Percentiles rank a stretch among this genome's conserved stretches.
These are phyloP conservation scores for Recurvirostra avosetta DNA, from an alignment of 2,113 vertebrate species.

Conservation along the genomic window DNA sequence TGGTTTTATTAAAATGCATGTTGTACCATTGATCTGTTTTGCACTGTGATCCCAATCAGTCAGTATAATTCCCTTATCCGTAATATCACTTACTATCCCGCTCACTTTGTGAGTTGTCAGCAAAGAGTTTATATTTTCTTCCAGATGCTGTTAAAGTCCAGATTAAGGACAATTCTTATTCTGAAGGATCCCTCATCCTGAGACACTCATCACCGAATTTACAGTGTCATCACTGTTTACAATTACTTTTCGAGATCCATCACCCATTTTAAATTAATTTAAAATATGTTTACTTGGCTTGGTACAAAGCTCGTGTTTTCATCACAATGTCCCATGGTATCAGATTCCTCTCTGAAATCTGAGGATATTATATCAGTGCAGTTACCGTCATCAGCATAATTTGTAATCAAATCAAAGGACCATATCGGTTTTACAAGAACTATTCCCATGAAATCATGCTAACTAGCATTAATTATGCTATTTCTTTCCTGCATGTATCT, in stretches of 20 bases:
- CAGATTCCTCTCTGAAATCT: conserved; percentile 32
- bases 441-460: conserved; percentile 57
- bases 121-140: conserved; percentile 7
- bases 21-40: not conserved
- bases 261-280: not conserved
- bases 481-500: conserved; percentile 39
- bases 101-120: not conserved
- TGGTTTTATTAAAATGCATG: conserved; percentile 21
- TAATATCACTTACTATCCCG: not conserved
- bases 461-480: conserved; percentile 50
- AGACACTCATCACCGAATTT: not conserved
- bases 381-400: conserved; percentile 48
- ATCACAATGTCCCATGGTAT: not conserved
- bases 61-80: not conserved
- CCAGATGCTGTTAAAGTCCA: not conserved
- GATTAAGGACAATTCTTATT: not conserved
- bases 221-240: not conserved
- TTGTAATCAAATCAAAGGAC: conserved; percentile 57
- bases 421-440: conserved; percentile 21
- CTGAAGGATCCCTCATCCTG: not conserved
- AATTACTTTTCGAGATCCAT: not conserved
- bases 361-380: conserved; percentile 26
- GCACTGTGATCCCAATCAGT: conserved; percentile 6
- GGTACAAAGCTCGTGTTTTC: not conserved
- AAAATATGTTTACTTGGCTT: not conserved